phyloP scores from a whole-genome alignment of 1,140 invertebrate genomes.

The Conus betulinus region DNA sequence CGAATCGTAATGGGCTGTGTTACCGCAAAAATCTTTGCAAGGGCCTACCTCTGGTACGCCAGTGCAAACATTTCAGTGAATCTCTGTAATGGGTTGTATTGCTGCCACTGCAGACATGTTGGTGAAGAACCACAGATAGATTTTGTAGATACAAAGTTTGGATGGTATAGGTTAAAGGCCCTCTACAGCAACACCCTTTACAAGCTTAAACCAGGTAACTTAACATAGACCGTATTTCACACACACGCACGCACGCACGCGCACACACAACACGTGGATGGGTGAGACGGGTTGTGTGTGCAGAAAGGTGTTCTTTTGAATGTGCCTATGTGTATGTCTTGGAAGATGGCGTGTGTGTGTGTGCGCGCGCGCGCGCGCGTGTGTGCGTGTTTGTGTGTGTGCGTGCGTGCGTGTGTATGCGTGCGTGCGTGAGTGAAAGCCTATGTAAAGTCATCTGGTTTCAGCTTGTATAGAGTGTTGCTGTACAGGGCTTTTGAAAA shows the following conservation, averaged over 20 bases:
- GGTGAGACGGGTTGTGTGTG: background rate
- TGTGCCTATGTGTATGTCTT: background rate
- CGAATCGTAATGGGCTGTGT: no score
- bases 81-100: no score
- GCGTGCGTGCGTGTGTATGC: background rate
- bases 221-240: background rate
- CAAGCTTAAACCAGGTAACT: background rate
- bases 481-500: background rate
- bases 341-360: background rate
- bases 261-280: no score
- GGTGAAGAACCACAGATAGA: no score
- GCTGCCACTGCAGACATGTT: no score
- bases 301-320: no score
- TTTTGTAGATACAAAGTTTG: no score
- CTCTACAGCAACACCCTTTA: background rate
- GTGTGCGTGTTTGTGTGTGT: constrained; percentile 9
- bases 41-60: no score
- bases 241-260: background rate
- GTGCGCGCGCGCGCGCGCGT: background rate
- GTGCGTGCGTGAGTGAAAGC: background rate
- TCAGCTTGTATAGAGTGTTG: background rate
- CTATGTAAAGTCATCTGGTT: background rate
- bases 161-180: background rate
- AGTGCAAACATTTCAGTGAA: no score
- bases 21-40: no score